Base-by-base conservation (phyloP, 2,797 vertebrate species). In the Spizella passerina region DNA sequence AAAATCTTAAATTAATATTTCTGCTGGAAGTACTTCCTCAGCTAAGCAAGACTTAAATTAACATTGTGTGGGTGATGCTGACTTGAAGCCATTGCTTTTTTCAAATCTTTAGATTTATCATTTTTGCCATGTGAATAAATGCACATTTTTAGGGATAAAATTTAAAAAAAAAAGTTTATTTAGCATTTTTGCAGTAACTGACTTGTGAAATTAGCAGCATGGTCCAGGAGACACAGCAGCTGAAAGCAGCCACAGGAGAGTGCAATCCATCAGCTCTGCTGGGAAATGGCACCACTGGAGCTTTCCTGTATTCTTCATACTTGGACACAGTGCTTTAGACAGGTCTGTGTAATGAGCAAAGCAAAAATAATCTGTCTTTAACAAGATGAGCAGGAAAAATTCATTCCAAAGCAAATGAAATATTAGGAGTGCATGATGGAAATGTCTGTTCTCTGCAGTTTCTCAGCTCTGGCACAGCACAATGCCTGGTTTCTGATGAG, bases 191-290 rank as follows among this genome's bases (percentile, higher is more conserved):
- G 61, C 49, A 78, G 30, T 64, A 88, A 85, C 32, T 53, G 85
- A 90, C 60, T 90, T 91, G 90, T 83, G 88, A 93, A 95, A 96
- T 94, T 84, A 86, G 49, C 65, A 80, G 26, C 57, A 46, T 39
- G 85, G 82, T 78, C 94, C 60, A 64, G 5, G 15, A 76, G 85
- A 14, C n/a, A n/a, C 71, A 68, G 75, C 30, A 76, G 75, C 79
- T 70, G 84, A 57, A 38, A 78, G 55, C 60, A 94, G 56, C 61
- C 84, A 47, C 55, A 52, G 14, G 21, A 53, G 66, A 20, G 24
- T 9, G 24, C 55, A 66, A 11, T 59, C 52, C 44, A 57, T 82
- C 60, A 93, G 64, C 56, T 82, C 71, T 7, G 1, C 38, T 76
- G 68, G 76, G 66, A 69, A 72, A 66, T 41, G 47, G 12, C 82